A percentile compares a stretch with the other conserved stretches of the same genome.
Evolutionary conservation across 2,113 vertebrate species (phyloP).

Genomic region (Oryzias woworae): DNA sequence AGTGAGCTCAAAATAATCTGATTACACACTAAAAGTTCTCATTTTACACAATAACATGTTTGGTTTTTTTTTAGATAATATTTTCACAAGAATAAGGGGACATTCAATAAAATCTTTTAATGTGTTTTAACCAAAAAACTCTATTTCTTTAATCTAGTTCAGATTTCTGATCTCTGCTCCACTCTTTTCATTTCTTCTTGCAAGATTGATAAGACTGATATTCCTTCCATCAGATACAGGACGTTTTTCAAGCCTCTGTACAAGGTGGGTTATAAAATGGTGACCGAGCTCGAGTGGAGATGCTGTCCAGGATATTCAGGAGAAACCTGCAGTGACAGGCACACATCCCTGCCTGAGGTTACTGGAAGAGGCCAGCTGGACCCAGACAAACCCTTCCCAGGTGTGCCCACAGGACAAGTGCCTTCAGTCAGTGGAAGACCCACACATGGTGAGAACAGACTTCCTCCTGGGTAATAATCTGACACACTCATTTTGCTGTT

Average conservation of each 20-base stretch:
- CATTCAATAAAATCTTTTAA: neutral
- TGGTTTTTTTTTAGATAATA: neutral
- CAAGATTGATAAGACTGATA: no score
- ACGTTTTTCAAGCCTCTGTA: conserved; percentile 91
- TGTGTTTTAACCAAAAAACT: neutral
- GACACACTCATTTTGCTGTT: neutral
- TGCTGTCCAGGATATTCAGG: conserved; percentile 92
- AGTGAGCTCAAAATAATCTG: conserved; percentile 35
- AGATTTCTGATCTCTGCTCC: neutral
- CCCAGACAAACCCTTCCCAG: conserved; percentile 76
- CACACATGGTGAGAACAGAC: conserved; percentile 75
- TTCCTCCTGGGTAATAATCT: neutral
- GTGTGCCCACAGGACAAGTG: conserved; percentile 69
- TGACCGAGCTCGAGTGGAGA: conserved; percentile 93
- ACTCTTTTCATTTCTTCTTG: no score
- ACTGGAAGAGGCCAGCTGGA: conserved; percentile 67
- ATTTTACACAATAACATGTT: neutral
- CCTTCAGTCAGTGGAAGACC: conserved; percentile 73
- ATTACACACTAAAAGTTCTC: no score
- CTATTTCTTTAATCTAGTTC: neutral
- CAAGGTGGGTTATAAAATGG: conserved; percentile 90
- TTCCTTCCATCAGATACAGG: conserved; percentile 82
- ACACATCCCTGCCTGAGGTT: conserved; percentile 75
- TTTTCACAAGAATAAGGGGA: neutral
- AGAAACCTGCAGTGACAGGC: conserved; percentile 85